phyloP scores from a whole-genome alignment of 2,113 vertebrate genomes.

The Epinephelus lanceolatus region DNA sequence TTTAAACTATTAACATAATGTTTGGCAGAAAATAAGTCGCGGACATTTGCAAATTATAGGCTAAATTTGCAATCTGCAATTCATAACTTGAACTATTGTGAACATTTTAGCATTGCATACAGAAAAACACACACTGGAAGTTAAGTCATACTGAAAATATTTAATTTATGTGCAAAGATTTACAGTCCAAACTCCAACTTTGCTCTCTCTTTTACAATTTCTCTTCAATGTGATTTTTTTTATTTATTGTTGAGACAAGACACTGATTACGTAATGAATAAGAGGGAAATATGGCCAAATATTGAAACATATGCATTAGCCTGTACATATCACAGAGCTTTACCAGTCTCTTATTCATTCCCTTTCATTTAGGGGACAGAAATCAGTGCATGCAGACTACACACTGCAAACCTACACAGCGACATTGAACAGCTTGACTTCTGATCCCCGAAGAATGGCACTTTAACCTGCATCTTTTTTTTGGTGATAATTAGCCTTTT shows the following conservation, averaged over 20 bases:
- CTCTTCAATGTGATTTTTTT: neutral
- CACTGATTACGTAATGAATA: neutral
- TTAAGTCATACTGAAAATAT: neutral
- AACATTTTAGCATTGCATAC: neutral
- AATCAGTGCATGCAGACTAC: neutral
- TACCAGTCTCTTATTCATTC: neutral
- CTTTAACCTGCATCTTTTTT: constrained; percentile 15
- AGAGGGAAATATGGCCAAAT: neutral
- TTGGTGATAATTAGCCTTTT: constrained; percentile 21
- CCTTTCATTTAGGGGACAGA: neutral
- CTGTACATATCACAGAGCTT: neutral
- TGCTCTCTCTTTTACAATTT: neutral
- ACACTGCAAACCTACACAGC: neutral
- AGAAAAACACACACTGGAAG: neutral
- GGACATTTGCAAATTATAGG: neutral
- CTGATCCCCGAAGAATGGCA: neutral
- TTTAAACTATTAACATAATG: neutral
- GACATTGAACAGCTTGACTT: constrained; percentile 8
- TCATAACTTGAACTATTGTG: neutral
- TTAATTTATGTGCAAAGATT: neutral
- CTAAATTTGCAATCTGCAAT: neutral
- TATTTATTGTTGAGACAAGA: neutral
- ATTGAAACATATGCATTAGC: neutral
- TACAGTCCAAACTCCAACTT: neutral
- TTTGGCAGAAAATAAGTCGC: neutral